Base-by-base conservation (phyloP, 2,797 vertebrate species). In the Platalea minor region DNA sequence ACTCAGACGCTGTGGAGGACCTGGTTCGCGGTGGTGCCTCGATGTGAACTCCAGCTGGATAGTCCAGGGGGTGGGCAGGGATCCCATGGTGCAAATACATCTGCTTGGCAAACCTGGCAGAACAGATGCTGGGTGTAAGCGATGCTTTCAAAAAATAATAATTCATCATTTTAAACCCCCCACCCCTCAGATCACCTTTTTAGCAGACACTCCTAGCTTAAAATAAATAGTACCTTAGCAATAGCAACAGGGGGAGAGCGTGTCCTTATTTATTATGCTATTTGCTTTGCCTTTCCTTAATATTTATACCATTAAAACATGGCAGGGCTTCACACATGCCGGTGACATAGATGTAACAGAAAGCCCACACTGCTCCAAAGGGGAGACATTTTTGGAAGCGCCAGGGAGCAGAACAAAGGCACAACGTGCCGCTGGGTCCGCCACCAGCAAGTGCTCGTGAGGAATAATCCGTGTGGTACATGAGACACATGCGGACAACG, bases 381-480 rank as follows among this genome's bases (percentile, higher is more conserved):
- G 19, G 50, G 48, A 68, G 21, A 35, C 8, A 2, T 91, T 85
- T 88, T 43, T 78, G 68, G 54, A 94, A 78, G 72, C 4, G 10
- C 78, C 77, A 80, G 80, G 73, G 78, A 95, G 50, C 20, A 83
- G 81, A 92, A 92, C 61, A 89, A 95, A 95, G 86, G 43, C 72
- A 57, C 26, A 35, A 14, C 0, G 5, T 74, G n/a, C 72, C 1
- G 2, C 54, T 72, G 14, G 57, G 61, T 72, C 76, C 1, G 0
- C 65, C 83, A 91, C 29, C 64, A 91, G 29, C 4, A 14, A 74
- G 60, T 1, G 0, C 50, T 74, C 46, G 46, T 56, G 46, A 53
- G 72, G 33, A 86, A 88, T 94, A 76, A 89, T 84, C 76, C 0
- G 0, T 56, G 2, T 9, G 0, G 31, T 33, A 6, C 37, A 64